Evolutionary conservation across 2,888 invertebrate genomes (phyloP), one percentile per base, ranked within the genome.

Genomic region (Philhelius pedissequus): DNA sequence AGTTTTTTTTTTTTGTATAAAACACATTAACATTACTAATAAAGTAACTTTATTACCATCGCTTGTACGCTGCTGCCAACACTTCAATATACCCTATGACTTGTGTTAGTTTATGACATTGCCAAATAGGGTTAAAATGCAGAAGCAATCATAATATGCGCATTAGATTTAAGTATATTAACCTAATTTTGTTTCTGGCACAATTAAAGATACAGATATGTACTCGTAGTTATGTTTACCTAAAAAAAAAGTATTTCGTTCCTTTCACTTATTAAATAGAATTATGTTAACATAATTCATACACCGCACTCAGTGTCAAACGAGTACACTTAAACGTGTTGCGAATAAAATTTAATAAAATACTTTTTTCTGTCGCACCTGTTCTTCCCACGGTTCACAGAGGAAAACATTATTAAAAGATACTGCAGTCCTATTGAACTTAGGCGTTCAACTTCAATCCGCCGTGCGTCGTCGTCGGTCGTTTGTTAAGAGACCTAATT

Each of bases 401-500:
- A 38, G 25, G 25, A 60, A 40, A 62, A 40, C 18, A 27, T 25
- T 13, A 32, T 25, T 58, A 20, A 73, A 25, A 30, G 3, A 27
- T 52, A 60, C 13, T 60, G 58, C 71, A 60, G 48, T 71, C 60
- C 35, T 38, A 48, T 58, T 48, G 58, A 58, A 62, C 62, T 30
- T 22, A 27, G 38, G n/a, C 30, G 50, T 25, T 22, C 27, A 58
- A 35, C n/a, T n/a, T n/a, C n/a, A n/a, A n/a, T n/a, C n/a, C n/a
- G n/a, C n/a, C n/a, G 18, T 35, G 13, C 18, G 18, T 27, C 20
- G 32, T 22, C 9, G 56, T 20, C 4, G 13, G n/a, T 60, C 32
- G 45, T 71, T 20, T n/a, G 56, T n/a, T 35, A n/a, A n/a, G 20
- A 58, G 70, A 71, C 70, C 70, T 48, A 71, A 60, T 71, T 60